Evolutionary conservation across 2,888 invertebrate genomes (phyloP).

Genomic region (Drosophila sordidula): DNA sequence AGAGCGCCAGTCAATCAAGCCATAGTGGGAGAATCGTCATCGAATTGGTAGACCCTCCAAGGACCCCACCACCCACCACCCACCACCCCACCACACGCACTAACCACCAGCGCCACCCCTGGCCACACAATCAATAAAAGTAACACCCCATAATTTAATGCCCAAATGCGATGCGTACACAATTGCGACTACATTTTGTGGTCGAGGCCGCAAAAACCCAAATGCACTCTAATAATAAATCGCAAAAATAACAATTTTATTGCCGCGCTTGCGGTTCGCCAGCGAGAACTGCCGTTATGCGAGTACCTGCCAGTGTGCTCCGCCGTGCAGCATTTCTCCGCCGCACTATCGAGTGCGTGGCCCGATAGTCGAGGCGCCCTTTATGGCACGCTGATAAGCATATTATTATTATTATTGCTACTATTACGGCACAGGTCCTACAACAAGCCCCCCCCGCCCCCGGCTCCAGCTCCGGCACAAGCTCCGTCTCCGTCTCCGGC

Average conservation of each 20-base stretch:
- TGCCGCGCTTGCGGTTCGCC: slow-evolving; percentile 64
- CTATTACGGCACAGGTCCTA: slow-evolving; percentile 46
- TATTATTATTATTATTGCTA: slow-evolving; percentile 77
- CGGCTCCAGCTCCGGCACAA: slow-evolving; percentile 4
- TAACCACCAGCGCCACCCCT: not conserved
- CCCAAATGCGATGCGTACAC: slow-evolving; percentile 72
- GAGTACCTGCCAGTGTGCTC: slow-evolving; percentile 22
- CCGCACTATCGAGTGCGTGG: slow-evolving; percentile 22
- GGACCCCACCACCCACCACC: not conserved
- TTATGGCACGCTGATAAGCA: slow-evolving; percentile 77
- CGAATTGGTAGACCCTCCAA: not conserved
- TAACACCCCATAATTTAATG: slow-evolving; percentile 81
- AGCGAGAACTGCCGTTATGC: slow-evolving; percentile 6
- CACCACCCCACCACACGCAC: too few relatives aligned
- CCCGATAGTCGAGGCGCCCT: slow-evolving; percentile 61
- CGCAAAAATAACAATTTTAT: slow-evolving; percentile 80
- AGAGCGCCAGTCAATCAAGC: slow-evolving; percentile 49
- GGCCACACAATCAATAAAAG: slow-evolving; percentile 74
- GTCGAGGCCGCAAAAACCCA: slow-evolving; percentile 59
- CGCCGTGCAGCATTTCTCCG: not conserved
- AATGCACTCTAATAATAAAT: slow-evolving; percentile 81
- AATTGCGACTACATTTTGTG: slow-evolving; percentile 71
- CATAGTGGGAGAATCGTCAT: not conserved
- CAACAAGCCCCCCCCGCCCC: not conserved
- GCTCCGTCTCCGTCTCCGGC: slow-evolving; percentile 1